These are phyloP conservation scores for Neoniphon sammara DNA, from an alignment of 2,797 vertebrate species.

Conservation along the genomic window DNA sequence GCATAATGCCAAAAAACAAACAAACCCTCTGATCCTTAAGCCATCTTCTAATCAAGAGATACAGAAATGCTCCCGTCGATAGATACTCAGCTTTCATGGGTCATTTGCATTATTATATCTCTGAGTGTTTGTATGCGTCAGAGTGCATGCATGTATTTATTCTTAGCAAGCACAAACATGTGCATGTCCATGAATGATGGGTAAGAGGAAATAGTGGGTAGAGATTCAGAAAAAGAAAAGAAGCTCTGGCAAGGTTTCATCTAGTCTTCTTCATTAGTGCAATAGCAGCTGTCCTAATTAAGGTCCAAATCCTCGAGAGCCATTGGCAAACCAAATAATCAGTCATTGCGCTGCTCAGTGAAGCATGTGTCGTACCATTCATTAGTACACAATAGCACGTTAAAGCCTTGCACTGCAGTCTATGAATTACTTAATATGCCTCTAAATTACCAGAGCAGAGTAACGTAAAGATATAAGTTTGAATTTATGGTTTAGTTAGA, in stretches of 20 bases:
- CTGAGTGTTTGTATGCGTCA: not conserved
- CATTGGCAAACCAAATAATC: conserved; percentile 20
- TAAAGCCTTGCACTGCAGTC: not conserved
- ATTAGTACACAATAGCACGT: conserved; percentile 12
- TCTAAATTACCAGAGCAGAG: not conserved
- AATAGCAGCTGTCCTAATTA: conserved; percentile 24
- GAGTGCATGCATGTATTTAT: not conserved
- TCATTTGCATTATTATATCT: not conserved
- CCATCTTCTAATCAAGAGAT: not conserved
- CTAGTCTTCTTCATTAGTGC: conserved; percentile 16
- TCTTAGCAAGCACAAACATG: not conserved
- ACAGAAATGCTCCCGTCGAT: not conserved
- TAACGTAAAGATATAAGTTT: not conserved
- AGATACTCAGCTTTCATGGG: not conserved
- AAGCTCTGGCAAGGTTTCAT: conserved; percentile 4
- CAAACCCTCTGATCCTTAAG: not conserved
- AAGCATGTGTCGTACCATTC: conserved; percentile 11
- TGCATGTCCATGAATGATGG: not conserved
- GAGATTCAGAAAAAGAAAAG: not conserved
- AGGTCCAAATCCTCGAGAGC: conserved; percentile 13
- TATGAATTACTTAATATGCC: conserved; percentile 1
- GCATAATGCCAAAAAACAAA: not conserved
- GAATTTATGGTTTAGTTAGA: not conserved
- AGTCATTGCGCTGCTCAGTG: conserved; percentile 18
- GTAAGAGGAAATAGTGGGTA: not conserved